phyloP scores from a whole-genome alignment of 2,888 invertebrate genomes.

The Meloe dianella region DNA sequence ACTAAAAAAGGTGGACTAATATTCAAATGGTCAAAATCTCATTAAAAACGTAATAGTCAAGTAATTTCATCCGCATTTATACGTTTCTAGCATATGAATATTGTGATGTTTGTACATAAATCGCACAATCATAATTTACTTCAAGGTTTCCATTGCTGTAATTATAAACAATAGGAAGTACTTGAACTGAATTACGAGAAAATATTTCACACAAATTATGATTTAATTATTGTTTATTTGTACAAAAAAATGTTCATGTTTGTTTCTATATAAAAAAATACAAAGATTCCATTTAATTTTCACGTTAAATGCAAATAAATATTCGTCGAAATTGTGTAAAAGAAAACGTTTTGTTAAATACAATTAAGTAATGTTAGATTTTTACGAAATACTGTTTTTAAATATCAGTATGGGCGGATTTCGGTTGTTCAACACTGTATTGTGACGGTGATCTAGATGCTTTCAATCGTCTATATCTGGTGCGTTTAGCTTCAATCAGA shows the following conservation, averaged over 20 bases:
- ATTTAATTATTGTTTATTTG: slow-evolving; percentile 29
- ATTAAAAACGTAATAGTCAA: background rate
- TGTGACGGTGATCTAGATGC: slow-evolving; percentile 70
- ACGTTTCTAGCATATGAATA: slow-evolving; percentile 33
- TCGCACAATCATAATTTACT: slow-evolving; percentile 39
- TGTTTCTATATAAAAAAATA: slow-evolving; percentile 6
- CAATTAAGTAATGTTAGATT: too few species aligned
- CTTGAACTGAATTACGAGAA: slow-evolving; percentile 41
- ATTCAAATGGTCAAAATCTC: background rate
- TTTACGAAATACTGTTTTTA: too few species aligned
- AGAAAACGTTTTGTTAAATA: too few species aligned
- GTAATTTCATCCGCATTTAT: slow-evolving; percentile 25
- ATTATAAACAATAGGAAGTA: slow-evolving; percentile 36
- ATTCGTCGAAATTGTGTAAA: too few species aligned
- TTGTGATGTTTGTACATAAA: slow-evolving; percentile 24
- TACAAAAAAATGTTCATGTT: slow-evolving; percentile 34
- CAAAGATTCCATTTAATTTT: slow-evolving; percentile 1
- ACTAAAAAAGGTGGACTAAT: background rate
- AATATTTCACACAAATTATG: slow-evolving; percentile 25
- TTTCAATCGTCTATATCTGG: slow-evolving; percentile 75
- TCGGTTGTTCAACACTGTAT: slow-evolving; percentile 72
- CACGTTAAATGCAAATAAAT: slow-evolving; percentile 3
- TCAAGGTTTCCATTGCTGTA: slow-evolving; percentile 37
- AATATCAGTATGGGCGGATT: slow-evolving; percentile 74
- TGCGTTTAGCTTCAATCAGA: slow-evolving; percentile 81